Percentiles rank a stretch among this genome's conserved stretches.
Evolutionary conservation across 2,888 invertebrate genomes (phyloP).

Genomic region (Liposcelis brunnea): DNA sequence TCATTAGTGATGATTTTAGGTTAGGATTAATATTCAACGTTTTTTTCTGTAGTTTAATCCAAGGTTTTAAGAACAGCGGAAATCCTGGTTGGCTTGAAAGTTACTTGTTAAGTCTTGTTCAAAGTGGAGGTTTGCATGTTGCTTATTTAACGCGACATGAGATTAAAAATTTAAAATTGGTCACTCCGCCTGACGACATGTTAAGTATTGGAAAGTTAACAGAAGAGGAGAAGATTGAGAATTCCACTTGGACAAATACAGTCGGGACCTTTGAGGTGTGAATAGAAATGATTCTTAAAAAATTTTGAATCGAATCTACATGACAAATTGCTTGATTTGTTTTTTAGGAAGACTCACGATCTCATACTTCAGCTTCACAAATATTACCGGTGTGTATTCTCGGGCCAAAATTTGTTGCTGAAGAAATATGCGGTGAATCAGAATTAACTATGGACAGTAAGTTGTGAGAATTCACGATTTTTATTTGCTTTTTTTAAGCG

Average conservation of each 20-base stretch:
- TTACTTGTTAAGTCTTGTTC: slow-evolving; percentile 31
- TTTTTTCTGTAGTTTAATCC: slow-evolving; percentile 8
- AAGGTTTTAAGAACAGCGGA: slow-evolving; percentile 24
- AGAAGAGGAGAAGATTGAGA: no score
- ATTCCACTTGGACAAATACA: no score
- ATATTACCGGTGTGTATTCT: slow-evolving; percentile 29
- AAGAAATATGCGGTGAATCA: slow-evolving; percentile 28
- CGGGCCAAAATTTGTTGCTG: slow-evolving; percentile 29
- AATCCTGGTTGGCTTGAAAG: slow-evolving; percentile 33
- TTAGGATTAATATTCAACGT: no score
- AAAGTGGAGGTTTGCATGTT: slow-evolving; percentile 30
- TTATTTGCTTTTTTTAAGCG: neutral
- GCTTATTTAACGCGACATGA: neutral
- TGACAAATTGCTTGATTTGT: no score
- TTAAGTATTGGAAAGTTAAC: slow-evolving; percentile 19
- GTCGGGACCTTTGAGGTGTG: no score
- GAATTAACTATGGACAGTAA: slow-evolving; percentile 39
- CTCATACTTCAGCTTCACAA: no score
- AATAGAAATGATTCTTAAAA: no score
- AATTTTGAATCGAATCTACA: no score
- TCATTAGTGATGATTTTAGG: no score
- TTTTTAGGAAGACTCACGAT: no score
- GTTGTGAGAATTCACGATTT: neutral
- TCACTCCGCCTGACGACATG: slow-evolving; percentile 22
- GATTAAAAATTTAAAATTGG: slow-evolving; percentile 19